Evolutionary conservation across 1,140 invertebrate species (phyloP), one percentile per base, ranked within the genome.

Genomic region (Monomorium pharaonis): DNA sequence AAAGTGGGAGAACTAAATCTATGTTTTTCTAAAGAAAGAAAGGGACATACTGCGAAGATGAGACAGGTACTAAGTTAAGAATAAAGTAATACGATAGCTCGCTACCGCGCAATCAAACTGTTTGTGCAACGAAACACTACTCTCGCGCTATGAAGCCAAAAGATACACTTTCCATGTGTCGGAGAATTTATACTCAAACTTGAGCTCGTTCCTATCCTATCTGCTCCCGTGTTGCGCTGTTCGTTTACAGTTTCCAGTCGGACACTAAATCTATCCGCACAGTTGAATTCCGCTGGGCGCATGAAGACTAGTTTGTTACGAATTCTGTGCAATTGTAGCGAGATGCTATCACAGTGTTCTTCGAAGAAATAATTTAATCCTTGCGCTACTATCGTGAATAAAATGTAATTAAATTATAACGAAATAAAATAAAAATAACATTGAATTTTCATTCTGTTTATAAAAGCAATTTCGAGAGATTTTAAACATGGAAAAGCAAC

Each of bases 151-250:
- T 24, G 74, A 74, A 87, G 24, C 49, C 60, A 58, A 81, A n/a
- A 69, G 24, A 78, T 83, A 80, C 86, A 76, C 80, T 88, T 86
- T 80, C 75, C 27, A 47, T 60, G 58, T 86, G 42, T 51, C 54
- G 58, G 47, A 47, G 63, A 90, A 91, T 91, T 91, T 90, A 91
- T 90, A 89, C 89, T 88, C 83, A 86, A 90, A 91, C 89, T 91
- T 89, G 84, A 51, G 63, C 18, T 51, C 78, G 60, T 58, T 58
- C 30, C 42, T 51, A 14, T 49, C 21, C 81, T 74, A 81, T 77
- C 69, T 63, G 56, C 47, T 84, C 14, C 6, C 33, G 33, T n/a
- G 49, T 30, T 16, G 24, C 70, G 65, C 49, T 81, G 60, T 77
- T 75, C 86, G 88, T 84, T 86, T 75, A 85, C 78, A 85, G 69